phyloP scores from a whole-genome alignment of 2,113 vertebrate species.

The Cranoglanis bouderius region DNA sequence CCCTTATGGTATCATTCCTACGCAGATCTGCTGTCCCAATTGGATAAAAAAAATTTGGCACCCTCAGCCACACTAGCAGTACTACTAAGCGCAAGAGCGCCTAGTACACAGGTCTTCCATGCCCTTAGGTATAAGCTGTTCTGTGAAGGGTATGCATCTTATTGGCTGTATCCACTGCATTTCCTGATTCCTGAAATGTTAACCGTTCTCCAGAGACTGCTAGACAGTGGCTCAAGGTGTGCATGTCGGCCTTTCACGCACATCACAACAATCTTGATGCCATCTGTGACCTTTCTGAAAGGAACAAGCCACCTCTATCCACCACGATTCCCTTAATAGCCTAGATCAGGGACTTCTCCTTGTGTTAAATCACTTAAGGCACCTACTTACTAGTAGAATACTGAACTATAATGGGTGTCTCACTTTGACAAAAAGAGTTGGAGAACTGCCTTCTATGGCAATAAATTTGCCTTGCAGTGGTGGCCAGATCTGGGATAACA shows the following conservation, averaged over 20 bases:
- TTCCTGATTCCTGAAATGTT: background rate
- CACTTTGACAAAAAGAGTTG: background rate
- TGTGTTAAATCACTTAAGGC: background rate
- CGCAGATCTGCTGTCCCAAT: background rate
- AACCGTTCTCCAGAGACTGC: background rate
- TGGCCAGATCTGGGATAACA: too few species aligned
- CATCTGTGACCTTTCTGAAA: background rate
- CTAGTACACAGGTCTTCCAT: background rate
- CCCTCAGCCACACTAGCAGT: background rate
- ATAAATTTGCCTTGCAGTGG: too few species aligned
- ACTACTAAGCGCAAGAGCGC: background rate
- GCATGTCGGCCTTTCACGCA: background rate
- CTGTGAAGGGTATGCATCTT: background rate
- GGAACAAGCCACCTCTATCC: background rate
- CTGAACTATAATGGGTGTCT: background rate
- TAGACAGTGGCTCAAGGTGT: background rate
- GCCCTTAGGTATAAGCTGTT: background rate
- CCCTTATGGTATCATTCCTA: background rate
- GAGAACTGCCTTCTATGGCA: too few species aligned
- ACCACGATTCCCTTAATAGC: background rate
- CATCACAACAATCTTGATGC: background rate
- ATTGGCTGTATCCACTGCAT: background rate
- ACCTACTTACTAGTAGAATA: background rate
- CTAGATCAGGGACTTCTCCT: background rate
- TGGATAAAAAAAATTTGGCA: background rate